phyloP scores from a whole-genome alignment of 2,888 invertebrate species.

The Lamellibrachia columna region DNA sequence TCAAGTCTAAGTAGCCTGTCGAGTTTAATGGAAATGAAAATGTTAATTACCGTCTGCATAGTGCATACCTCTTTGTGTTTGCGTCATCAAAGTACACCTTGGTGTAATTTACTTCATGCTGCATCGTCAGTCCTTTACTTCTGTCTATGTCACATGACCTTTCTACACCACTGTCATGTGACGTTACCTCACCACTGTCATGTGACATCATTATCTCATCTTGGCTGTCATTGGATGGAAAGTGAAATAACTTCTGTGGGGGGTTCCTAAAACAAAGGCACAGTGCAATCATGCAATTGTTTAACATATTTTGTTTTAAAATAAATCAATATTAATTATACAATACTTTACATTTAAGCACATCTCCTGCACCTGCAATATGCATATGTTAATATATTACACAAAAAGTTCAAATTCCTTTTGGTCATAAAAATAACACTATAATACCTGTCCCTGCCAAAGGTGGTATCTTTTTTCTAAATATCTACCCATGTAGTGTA shows the following conservation, averaged over 20 bases:
- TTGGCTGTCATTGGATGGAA: neutral
- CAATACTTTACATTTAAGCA: too few species aligned
- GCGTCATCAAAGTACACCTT: conserved; percentile 9
- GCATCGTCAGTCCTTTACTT: neutral
- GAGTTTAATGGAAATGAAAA: neutral
- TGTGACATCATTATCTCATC: neutral
- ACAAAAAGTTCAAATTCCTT: neutral
- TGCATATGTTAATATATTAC: neutral
- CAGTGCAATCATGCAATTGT: too few species aligned
- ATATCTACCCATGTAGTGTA: neutral
- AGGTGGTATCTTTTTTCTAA: too few species aligned
- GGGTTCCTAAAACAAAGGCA: neutral
- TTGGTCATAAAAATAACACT: neutral
- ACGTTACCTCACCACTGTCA: neutral
- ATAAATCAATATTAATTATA: too few species aligned
- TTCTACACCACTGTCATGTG: neutral
- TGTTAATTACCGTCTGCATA: neutral
- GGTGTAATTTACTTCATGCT: neutral
- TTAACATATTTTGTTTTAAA: too few species aligned
- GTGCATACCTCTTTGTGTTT: neutral
- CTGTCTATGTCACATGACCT: neutral
- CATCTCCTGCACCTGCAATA: too few species aligned
- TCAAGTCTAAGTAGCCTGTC: neutral
- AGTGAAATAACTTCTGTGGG: neutral
- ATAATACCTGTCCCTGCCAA: neutral